phyloP scores from a whole-genome alignment of 2,113 vertebrate genomes.

The Sardina pilchardus region DNA sequence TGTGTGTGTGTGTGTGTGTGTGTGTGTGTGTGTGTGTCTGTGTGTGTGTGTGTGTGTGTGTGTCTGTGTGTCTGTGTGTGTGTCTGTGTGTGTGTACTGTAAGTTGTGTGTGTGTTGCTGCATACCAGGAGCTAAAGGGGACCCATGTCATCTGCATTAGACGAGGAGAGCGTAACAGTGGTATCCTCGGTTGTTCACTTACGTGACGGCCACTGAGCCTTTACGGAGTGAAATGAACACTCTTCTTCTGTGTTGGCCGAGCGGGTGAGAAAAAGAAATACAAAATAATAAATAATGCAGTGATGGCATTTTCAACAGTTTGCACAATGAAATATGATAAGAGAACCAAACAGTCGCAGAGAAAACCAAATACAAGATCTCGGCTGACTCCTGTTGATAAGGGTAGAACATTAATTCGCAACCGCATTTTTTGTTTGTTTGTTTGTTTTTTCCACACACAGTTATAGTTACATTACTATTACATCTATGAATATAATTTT shows the following conservation, averaged over 20 bases:
- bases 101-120: slow-evolving; percentile 33
- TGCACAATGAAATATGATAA: slow-evolving; percentile 80
- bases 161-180: slow-evolving; percentile 75
- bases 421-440: slow-evolving; percentile 54
- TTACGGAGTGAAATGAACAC: slow-evolving; percentile 99
- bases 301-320: slow-evolving; percentile 82
- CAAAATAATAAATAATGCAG: slow-evolving; percentile 70
- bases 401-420: slow-evolving; percentile 63
- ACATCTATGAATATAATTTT: slow-evolving; percentile 65
- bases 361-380: slow-evolving; percentile 60
- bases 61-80: slow-evolving; percentile 26
- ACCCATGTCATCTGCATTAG: slow-evolving; percentile 80
- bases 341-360: slow-evolving; percentile 59
- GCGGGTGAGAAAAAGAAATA: slow-evolving; percentile 94
- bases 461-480: slow-evolving; percentile 66
- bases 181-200: slow-evolving; percentile 99
- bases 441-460: slow-evolving; percentile 48
- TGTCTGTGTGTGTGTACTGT: neutral
- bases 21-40: neutral
- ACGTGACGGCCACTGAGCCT: slow-evolving; percentile 98
- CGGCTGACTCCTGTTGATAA: slow-evolving; percentile 61
- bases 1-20: no score
- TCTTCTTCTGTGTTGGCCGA: slow-evolving; percentile 99
- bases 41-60: slow-evolving; percentile 23
- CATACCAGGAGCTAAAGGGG: slow-evolving; percentile 62